These are phyloP conservation scores for Silurus glanis DNA, from an alignment of 2,113 vertebrate species.

Conservation along the genomic window DNA sequence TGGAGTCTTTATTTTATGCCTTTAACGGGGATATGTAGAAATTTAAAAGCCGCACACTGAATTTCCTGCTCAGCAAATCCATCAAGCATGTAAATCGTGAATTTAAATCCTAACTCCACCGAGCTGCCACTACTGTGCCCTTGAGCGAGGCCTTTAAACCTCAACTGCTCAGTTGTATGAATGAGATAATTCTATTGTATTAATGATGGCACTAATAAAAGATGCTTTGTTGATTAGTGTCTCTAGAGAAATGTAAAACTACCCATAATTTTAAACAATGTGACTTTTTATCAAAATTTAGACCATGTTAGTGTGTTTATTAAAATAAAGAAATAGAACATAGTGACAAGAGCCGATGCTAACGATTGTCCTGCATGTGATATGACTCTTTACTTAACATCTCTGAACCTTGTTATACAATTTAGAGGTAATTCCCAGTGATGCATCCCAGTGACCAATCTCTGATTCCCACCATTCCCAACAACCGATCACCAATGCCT, in stretches of 20 bases:
- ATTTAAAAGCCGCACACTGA: background rate
- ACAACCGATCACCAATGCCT: background rate
- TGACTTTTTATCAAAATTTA: background rate
- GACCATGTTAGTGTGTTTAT: background rate
- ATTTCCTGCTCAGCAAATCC: background rate
- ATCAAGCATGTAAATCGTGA: background rate
- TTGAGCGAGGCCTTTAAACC: background rate
- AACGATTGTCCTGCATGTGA: background rate
- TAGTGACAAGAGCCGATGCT: background rate
- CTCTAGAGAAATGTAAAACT: background rate
- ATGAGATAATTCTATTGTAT: no score
- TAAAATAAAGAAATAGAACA: no score
- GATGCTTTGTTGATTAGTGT: background rate
- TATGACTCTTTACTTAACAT: background rate
- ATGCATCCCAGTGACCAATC: background rate
- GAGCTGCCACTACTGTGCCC: background rate
- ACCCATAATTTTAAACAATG: background rate
- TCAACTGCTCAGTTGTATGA: background rate
- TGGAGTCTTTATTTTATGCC: background rate
- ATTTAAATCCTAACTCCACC: no score
- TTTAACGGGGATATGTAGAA: background rate
- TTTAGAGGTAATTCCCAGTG: background rate
- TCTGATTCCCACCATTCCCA: background rate
- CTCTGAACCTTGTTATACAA: background rate
- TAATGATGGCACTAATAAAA: background rate